Evolutionary conservation across 2,888 invertebrate species (phyloP), one percentile per base, ranked within the genome.

Genomic region (Plemyria rubiginata): DNA sequence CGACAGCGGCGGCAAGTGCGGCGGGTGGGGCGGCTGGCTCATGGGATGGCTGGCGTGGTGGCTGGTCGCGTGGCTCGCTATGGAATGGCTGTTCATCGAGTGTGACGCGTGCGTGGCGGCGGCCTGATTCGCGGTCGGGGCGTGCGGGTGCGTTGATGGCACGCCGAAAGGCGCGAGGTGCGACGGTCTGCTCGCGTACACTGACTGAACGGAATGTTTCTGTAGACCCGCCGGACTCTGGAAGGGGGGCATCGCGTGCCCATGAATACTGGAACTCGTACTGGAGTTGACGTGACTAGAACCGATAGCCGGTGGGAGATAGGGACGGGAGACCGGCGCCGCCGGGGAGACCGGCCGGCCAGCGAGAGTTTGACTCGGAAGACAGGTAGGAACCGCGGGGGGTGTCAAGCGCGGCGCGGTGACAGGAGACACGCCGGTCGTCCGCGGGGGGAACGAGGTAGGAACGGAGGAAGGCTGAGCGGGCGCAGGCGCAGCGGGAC

Each of bases 261-360:
- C 81, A 80, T 88, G 90, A 84, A 89, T 84, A 85, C 87, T 86
- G 82, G 91, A 85, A 85, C 85, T 87, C 78, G 86, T 76, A 85
- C 83, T 90, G 72, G 91, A 89, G 88, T 86, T 91, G 81, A 87
- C 86, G 86, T 92, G 92, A 92, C 92, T 92, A 92, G 92, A 92
- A 81, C 90, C 90, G 84, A 91, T 89, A 76, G 88, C 79, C 74
- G 90, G 87, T 76, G 82, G 75, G 68, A 87, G 86, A 68, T 85
- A 90, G 70, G 90, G 85, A 76, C 90, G 90, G 66, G 88, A 86
- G 66, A 81, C 77, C 57, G 86, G 86, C 66, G 84, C 84, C 62
- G 80, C 81, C 70, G 91, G 87, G 49, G 91, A 88, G 67, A 80
- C 74, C 69, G 87, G 83, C 71, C 86, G 87, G 68, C 83, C 85